These are phyloP conservation scores for Nannoperca australis DNA, from an alignment of 2,797 vertebrate genomes.

Conservation along the genomic window DNA sequence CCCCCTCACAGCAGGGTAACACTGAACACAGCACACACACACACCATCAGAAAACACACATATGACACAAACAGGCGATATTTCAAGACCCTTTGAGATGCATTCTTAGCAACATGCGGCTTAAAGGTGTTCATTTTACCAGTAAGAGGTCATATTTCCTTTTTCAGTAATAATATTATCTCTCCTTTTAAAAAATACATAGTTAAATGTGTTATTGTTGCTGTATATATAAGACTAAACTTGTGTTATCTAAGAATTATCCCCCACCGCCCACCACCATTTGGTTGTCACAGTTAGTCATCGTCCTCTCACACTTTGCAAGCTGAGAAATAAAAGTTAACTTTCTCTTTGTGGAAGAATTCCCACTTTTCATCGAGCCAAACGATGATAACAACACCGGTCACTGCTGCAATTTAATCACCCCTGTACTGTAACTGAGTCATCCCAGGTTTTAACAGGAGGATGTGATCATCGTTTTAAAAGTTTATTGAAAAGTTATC, in stretches of 20 bases:
- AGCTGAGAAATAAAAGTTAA: conserved; percentile 72
- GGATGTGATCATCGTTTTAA: conserved; percentile 22
- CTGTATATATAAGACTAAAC: conserved; percentile 36
- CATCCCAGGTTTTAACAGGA: conserved; percentile 31
- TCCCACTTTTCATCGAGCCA: conserved; percentile 42
- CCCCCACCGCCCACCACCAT: conserved; percentile 71
- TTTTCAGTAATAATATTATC: conserved; percentile 58
- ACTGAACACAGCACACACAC: conserved; percentile 35
- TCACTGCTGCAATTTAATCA: conserved; percentile 41
- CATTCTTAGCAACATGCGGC: conserved; percentile 25
- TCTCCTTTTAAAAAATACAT: conserved; percentile 36
- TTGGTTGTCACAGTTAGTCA: conserved; percentile 78
- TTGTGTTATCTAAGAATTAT: conserved; percentile 48
- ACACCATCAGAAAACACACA: conserved; percentile 26
- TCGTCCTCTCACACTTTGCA: conserved; percentile 67
- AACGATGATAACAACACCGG: conserved; percentile 8
- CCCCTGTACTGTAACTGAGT: conserved; percentile 19
- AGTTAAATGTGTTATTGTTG: conserved; percentile 42
- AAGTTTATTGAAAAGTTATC: conserved; percentile 39
- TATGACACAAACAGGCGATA: conserved; percentile 37
- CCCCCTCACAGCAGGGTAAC: conserved; percentile 96
- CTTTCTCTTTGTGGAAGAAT: conserved; percentile 54
- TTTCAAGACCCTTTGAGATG: conserved; percentile 22
- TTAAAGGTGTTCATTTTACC: conserved; percentile 52
- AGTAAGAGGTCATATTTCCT: conserved; percentile 32